Evolutionary conservation across 2,113 vertebrate genomes (phyloP).

Genomic region (Gorsachius goisagi): DNA sequence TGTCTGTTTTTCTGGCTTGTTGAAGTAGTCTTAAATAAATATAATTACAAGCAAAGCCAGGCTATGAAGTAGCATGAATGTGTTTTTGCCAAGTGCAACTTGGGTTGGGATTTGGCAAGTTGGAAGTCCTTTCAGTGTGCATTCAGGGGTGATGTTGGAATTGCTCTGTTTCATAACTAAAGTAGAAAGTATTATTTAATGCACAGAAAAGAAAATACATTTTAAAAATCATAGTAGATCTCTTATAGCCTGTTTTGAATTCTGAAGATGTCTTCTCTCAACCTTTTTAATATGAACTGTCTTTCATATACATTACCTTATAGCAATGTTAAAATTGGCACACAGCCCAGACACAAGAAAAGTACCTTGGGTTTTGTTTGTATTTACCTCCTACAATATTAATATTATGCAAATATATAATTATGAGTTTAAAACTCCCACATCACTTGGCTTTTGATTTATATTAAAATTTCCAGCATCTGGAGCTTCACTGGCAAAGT

Average conservation of each 20-base stretch:
- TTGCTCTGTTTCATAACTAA: background rate
- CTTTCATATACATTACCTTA: background rate
- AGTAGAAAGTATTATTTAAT: background rate
- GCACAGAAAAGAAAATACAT: background rate
- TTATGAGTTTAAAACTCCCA: background rate
- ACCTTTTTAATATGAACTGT: background rate
- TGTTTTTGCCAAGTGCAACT: background rate
- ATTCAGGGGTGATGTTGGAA: background rate
- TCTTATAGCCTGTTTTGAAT: background rate
- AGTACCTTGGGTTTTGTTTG: background rate
- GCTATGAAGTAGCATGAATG: background rate
- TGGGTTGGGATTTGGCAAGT: background rate
- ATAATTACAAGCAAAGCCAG: background rate
- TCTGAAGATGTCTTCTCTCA: background rate
- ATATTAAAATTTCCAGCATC: background rate
- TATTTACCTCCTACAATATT: background rate
- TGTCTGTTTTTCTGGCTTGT: background rate
- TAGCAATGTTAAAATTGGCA: background rate
- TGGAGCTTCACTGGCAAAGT: background rate
- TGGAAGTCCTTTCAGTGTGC: background rate
- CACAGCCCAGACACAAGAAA: background rate
- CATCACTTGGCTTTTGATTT: slow-evolving; percentile 12
- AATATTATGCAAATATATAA: background rate
- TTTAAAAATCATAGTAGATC: background rate
- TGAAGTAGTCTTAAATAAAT: background rate